Percentiles rank a stretch among this genome's conserved stretches.
phyloP scores from a whole-genome alignment of 1,140 invertebrate genomes.

The Rhopalosiphum maidis region DNA sequence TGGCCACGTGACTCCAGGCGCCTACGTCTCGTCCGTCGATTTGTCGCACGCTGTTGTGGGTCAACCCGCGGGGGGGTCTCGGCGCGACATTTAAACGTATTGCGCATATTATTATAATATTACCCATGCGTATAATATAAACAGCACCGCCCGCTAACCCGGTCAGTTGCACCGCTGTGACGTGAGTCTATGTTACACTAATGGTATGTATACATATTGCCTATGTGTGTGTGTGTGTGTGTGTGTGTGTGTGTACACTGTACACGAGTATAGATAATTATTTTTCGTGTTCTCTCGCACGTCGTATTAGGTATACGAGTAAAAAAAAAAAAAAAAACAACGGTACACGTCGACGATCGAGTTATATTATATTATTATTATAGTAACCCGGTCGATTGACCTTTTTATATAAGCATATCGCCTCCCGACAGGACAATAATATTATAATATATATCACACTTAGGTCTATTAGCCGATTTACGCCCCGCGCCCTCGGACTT shows the following conservation, averaged over 20 bases:
- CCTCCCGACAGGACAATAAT: neutral
- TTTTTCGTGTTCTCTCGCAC: conserved; percentile 15
- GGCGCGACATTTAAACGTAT: neutral
- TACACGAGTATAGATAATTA: conserved; percentile 7
- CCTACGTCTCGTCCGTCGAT: neutral
- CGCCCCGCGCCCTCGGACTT: neutral
- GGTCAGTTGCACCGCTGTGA: neutral
- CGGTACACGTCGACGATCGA: neutral
- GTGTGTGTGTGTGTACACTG: neutral
- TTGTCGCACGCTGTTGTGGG: neutral
- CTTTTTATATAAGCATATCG: conserved; percentile 4
- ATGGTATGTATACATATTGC: too few species aligned
- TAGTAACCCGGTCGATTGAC: conserved; percentile 26
- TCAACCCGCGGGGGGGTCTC: neutral
- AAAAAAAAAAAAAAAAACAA: neutral
- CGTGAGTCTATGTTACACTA: neutral
- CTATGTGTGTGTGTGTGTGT: too few species aligned
- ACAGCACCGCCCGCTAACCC: neutral
- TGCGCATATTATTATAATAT: neutral
- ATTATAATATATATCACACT: too few species aligned
- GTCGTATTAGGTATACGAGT: neutral
- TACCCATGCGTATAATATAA: neutral
- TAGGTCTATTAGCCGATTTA: neutral
- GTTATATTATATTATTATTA: neutral
- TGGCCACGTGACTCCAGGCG: neutral